Base-by-base conservation (phyloP, 2,888 invertebrate species). In the Drosophila paracracens region DNA sequence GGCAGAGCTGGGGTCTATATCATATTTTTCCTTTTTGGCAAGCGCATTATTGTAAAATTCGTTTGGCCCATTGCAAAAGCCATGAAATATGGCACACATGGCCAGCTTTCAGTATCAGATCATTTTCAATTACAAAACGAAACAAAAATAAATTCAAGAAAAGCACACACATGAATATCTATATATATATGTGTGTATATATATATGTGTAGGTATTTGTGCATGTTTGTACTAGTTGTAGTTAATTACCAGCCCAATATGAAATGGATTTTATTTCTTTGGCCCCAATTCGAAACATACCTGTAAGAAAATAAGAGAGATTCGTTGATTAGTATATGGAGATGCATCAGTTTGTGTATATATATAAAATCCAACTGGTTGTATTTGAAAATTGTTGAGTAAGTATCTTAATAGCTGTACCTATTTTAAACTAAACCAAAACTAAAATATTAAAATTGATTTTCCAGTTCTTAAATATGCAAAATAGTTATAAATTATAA, bases 241-340 rank as follows among this genome's bases (percentile, higher is more conserved):
- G 33, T 43, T 70, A 70, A 80, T 85, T 78, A 87, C 82, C 87
- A 69, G 52, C 60, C 40, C 52, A 56, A 71, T 53, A 63, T 71
- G 25, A 56, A 76, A 64, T 53, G 25, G 59, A 61, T 58, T 74
- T 68, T 66, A 65, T 70, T 53, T 77, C 66, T 78, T 70, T 67
- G 70, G 59, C 50, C 70, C 70, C 66, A 72, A 87, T 77, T 68
- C 62, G 70, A 78, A 70, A 82, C 85, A 63, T 87, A 83, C 83
- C 83, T 84, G 83, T 48, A 84, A 83, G 46, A 27, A 59, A 40
- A 70, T 33, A 70, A 35, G 52, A 38, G 4, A 21, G 59, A 75
- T 61, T 36, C 38, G 31, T 2, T 31, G 35, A 25, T 63, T 58
- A 56, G 46, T 27, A 51, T 35, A 33, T 18, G n/a, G 13, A 35